Evolutionary conservation across 2,113 vertebrate genomes (phyloP), one percentile per base, ranked within the genome.

Genomic region (Melanerpes formicivorus): DNA sequence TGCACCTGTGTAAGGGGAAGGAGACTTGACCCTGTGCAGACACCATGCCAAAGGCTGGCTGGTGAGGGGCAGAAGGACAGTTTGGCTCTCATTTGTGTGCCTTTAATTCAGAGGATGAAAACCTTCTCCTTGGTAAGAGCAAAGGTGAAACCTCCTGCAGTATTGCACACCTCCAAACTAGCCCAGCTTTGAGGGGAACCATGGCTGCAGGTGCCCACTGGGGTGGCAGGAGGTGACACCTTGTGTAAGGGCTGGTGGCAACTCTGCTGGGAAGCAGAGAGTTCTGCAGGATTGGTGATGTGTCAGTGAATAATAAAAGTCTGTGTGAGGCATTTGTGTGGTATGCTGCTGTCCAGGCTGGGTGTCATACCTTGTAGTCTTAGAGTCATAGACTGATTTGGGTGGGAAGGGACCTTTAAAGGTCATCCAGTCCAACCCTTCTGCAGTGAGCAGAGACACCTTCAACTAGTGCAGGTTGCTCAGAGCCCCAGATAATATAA

Each of bases 101-200:
- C 92, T 89, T 79, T 37, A 21, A 9, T 22, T 25, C 37, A 37
- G 82, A 64, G 75, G 54, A 18, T 56, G 63, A 40, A 64, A 65
- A 25, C 37, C 40, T 83, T 77, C 26, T 54, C 80, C 26, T 78
- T 30, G 73, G 6, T 26, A 73, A 55, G 86, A 66, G 64, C 80
- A 21, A 0, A 1, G 30, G 67, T 66, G 76, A 40, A 72, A 23
- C 15, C 34, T 27, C 1, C 60, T 26, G 52, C 10, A 3, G 69
- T 3, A 3, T 2, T 18, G 5, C 72, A 4, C 44, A 2, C 30
- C n/a, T 44, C 66, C 0, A 1, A 6, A 9, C 1, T 0, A 7
- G 46, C 77, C 44, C 0, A 0, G 50, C 67, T 17, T 14, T 0
- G 0, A 14, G 84, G 12, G 11, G 74, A 9, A 3, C 30, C 1